phyloP scores from a whole-genome alignment of 2,888 invertebrate genomes.

The Rotaria macrura region DNA sequence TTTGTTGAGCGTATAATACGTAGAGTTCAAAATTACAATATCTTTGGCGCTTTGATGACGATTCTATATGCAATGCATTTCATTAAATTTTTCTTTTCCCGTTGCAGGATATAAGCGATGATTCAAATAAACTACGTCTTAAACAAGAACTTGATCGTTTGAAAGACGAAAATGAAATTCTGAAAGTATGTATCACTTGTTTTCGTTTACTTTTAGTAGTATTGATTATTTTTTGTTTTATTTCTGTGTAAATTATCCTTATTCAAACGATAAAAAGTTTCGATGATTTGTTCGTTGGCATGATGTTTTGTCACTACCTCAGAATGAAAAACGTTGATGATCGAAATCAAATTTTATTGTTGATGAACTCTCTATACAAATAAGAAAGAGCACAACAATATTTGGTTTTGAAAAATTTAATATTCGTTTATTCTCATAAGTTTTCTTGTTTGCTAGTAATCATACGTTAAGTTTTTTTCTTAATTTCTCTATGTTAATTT shows the following conservation, averaged over 20 bases:
- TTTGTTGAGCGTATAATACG: too few relatives aligned
- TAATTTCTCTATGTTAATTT: too few relatives aligned
- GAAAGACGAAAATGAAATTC: not conserved
- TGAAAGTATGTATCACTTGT: not conserved
- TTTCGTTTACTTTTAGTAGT: too few relatives aligned
- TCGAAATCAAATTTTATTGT: not conserved
- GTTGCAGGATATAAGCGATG: not conserved
- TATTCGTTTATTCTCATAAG: too few relatives aligned
- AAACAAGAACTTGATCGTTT: slow-evolving; percentile 22
- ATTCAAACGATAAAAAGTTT: too few relatives aligned
- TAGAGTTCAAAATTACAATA: too few relatives aligned
- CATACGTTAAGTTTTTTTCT: too few relatives aligned
- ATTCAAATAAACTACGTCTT: not conserved
- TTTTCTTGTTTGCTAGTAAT: not conserved
- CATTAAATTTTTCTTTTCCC: not conserved
- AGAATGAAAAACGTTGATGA: not conserved
- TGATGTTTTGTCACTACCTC: too few relatives aligned
- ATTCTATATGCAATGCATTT: not conserved
- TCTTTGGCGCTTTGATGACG: too few relatives aligned
- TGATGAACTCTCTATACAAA: not conserved
- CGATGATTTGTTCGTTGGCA: too few relatives aligned
- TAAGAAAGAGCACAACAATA: not conserved
- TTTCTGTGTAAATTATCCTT: too few relatives aligned
- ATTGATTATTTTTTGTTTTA: too few relatives aligned
- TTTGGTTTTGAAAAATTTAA: not conserved